phyloP scores from a whole-genome alignment of 2,888 invertebrate species.

The Erebia aethiops region DNA sequence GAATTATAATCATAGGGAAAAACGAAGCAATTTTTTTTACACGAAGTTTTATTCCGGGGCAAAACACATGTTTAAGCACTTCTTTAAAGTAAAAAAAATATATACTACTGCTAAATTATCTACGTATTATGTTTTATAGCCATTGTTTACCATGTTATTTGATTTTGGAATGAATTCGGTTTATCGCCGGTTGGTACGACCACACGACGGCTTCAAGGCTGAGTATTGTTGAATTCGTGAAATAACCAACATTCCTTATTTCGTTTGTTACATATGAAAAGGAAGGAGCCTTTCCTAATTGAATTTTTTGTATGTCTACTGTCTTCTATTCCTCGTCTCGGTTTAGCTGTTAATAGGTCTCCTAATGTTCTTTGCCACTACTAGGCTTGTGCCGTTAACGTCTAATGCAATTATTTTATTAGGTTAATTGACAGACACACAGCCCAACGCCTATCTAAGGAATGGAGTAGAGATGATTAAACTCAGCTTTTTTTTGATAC shows the following conservation, averaged over 20 bases:
- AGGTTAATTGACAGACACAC: too few relatives aligned
- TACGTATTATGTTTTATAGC: conserved; percentile 1
- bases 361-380: neutral
- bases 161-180: conserved; percentile 5
- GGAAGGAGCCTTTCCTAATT: neutral
- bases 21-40: too few relatives aligned
- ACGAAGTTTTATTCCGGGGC: too few relatives aligned
- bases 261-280: neutral
- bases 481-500: too few relatives aligned
- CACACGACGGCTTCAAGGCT: neutral
- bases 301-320: neutral
- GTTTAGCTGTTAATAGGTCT: neutral
- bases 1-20: too few relatives aligned
- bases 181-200: conserved; percentile 2
- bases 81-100: neutral
- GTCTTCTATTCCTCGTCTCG: neutral
- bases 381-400: neutral
- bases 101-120: neutral
- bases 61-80: neutral
- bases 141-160: neutral
- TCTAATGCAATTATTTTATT: too few relatives aligned
- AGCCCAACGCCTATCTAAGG: too few relatives aligned
- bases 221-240: neutral
- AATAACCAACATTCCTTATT: neutral
- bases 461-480: too few relatives aligned